phyloP scores from a whole-genome alignment of 2,888 invertebrate species.

The Carabus problematicus region DNA sequence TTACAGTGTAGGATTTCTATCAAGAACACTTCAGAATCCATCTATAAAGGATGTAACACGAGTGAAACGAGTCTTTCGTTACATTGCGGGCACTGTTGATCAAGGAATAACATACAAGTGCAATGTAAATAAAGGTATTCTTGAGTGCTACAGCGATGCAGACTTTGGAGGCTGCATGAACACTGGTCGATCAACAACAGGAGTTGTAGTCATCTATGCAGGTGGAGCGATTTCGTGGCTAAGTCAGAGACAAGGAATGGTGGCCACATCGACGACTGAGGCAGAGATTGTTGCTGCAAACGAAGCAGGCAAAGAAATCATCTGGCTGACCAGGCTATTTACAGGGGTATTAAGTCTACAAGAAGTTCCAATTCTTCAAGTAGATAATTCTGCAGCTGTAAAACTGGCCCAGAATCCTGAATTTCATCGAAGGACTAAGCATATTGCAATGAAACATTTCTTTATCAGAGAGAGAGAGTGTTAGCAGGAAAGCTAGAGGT shows the following conservation, averaged over 20 bases:
- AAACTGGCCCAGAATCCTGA: slow-evolving; percentile 48
- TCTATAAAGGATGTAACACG: slow-evolving; percentile 47
- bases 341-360: slow-evolving; percentile 44
- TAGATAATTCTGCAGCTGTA: slow-evolving; percentile 49
- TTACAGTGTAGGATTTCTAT: slow-evolving; percentile 46
- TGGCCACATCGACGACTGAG: slow-evolving; percentile 48
- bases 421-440: slow-evolving; percentile 49
- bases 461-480: slow-evolving; percentile 47
- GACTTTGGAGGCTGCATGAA: slow-evolving; percentile 47
- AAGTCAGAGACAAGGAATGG: slow-evolving; percentile 44
- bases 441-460: slow-evolving; percentile 47
- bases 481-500: background rate
- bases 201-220: slow-evolving; percentile 45
- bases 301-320: slow-evolving; percentile 48
- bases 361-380: slow-evolving; percentile 44
- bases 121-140: slow-evolving; percentile 23
- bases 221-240: slow-evolving; percentile 50
- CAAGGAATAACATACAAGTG: slow-evolving; percentile 46
- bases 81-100: slow-evolving; percentile 48
- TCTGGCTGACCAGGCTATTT: slow-evolving; percentile 49
- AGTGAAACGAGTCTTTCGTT: slow-evolving; percentile 51
- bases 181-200: slow-evolving; percentile 49
- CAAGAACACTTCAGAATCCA: slow-evolving; percentile 47
- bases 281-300: slow-evolving; percentile 51
- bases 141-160: slow-evolving; percentile 50